Percentiles rank a stretch among this genome's conserved stretches.
Conservation (phyloP, 2,113 vertebrate genomes). For the Copsychus sechellarum region DNA sequence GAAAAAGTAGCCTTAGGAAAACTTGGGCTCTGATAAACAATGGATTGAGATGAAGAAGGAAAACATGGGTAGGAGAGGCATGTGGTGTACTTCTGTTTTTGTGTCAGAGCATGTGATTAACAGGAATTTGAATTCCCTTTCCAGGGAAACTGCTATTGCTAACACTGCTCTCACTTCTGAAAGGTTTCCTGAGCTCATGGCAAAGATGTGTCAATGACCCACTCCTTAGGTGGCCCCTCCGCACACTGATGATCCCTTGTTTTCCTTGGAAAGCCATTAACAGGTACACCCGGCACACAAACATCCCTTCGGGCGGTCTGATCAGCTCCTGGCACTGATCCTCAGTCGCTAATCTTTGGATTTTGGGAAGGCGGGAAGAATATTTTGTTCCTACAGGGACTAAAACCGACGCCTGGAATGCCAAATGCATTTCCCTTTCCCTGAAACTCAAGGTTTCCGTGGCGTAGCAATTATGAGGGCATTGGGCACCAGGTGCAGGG, state of each 20-base stretch:
- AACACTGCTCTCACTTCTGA: neutral
- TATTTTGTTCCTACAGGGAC: neutral
- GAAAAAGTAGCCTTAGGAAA: neutral
- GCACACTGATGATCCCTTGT: neutral
- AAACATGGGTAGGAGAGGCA: neutral
- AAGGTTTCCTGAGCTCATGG: neutral
- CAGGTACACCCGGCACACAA: neutral
- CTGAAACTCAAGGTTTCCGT: neutral
- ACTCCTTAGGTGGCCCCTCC: neutral
- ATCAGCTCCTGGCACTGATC: neutral
- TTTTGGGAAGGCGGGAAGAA: neutral
- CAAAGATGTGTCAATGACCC: neutral
- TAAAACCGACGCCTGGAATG: neutral
- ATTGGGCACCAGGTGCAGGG: neutral
- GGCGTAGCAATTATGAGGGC: neutral
- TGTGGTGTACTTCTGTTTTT: neutral
- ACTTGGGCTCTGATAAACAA: neutral
- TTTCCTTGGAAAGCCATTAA: conserved; percentile 1
- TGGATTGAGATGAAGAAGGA: neutral
- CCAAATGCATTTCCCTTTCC: neutral
- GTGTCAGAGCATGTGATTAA: neutral
- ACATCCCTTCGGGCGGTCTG: neutral
- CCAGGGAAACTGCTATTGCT: neutral
- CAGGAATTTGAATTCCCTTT: neutral
- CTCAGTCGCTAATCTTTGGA: neutral